These are phyloP conservation scores for Tetraodon nigroviridis DNA, from an alignment of 2,113 vertebrate genomes.

Conservation along the genomic window DNA sequence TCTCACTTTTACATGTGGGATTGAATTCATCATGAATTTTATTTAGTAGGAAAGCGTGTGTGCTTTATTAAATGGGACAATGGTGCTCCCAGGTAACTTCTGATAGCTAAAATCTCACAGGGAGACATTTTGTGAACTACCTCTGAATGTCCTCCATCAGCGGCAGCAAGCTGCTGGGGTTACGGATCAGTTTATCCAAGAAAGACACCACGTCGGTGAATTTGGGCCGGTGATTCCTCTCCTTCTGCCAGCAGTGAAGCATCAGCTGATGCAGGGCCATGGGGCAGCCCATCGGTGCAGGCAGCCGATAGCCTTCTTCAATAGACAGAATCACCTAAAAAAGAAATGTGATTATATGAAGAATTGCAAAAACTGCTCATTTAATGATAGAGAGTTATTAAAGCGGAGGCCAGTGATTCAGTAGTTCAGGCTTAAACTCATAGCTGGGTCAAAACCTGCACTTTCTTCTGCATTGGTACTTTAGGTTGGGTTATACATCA, in stretches of 20 bases:
- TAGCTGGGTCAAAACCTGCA: too few species aligned
- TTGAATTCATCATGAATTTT: too few species aligned
- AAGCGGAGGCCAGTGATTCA: too few species aligned
- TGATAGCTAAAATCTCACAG: not conserved
- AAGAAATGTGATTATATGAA: not conserved
- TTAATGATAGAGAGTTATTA: too few species aligned
- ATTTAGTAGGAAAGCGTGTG: too few species aligned
- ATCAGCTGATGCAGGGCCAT: constrained; percentile 91
- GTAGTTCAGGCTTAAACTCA: too few species aligned
- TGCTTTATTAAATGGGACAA: too few species aligned
- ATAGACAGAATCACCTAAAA: constrained; percentile 92
- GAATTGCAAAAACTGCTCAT: too few species aligned
- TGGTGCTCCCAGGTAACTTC: not conserved
- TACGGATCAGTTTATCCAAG: constrained; percentile 94
- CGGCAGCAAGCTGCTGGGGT: constrained; percentile 88
- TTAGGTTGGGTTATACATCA: too few species aligned
- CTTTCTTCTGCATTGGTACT: too few species aligned
- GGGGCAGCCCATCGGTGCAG: constrained; percentile 93
- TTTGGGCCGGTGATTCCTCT: constrained; percentile 91
- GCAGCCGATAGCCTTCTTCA: constrained; percentile 93
- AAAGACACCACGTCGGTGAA: constrained; percentile 91
- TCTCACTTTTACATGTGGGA: not conserved
- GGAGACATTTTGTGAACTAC: constrained; percentile 49
- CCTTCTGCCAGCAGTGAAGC: constrained; percentile 97
- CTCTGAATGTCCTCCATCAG: constrained; percentile 90